These are phyloP conservation scores for Chlamydotis undulata DNA, from an alignment of 2,113 vertebrate genomes.

Conservation along the genomic window DNA sequence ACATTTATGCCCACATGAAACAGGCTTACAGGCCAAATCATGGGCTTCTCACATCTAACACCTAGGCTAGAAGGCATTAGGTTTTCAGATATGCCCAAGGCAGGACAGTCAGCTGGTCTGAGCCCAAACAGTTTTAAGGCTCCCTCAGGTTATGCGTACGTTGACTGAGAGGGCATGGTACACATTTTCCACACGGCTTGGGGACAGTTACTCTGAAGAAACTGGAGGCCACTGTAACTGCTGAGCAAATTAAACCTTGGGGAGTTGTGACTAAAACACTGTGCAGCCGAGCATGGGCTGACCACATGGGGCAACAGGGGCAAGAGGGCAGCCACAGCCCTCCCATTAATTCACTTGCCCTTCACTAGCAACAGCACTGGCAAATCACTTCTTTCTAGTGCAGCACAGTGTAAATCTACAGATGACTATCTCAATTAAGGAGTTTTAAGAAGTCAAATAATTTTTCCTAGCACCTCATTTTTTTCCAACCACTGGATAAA, in stretches of 20 bases:
- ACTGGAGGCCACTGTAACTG: background rate
- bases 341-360: background rate
- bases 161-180: background rate
- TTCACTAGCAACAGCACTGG: background rate
- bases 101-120: background rate
- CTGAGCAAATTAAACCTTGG: background rate
- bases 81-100: background rate
- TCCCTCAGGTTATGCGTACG: accelerated
- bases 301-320: background rate
- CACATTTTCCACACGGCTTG: accelerated
- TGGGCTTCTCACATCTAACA: background rate
- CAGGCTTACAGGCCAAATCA: background rate
- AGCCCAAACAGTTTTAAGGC: background rate
- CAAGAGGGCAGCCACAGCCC: background rate
- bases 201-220: background rate
- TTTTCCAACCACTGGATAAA: background rate
- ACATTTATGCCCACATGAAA: background rate
- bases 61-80: background rate
- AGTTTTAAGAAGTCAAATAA: background rate
- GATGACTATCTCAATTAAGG: background rate
- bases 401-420: background rate
- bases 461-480: background rate
- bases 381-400: background rate
- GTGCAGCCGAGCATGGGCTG: background rate
- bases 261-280: background rate